Evolutionary conservation across 2,888 invertebrate species (phyloP).

Genomic region (Drosophila buzzatii): DNA sequence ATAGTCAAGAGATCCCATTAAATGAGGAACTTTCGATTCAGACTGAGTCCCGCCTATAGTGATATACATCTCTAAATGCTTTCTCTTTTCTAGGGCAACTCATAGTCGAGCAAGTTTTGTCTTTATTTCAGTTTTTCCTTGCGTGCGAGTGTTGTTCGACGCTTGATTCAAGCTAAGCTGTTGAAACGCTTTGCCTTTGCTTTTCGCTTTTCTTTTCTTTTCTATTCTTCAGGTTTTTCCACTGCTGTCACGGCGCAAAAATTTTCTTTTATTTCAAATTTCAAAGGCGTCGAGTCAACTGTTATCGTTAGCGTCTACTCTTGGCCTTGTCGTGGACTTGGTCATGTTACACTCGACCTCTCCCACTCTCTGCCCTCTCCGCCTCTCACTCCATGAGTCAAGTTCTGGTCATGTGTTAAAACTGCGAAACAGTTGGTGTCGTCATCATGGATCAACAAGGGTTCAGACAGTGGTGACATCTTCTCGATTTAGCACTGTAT

Average conservation of each 20-base stretch:
- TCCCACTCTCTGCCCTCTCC: background rate
- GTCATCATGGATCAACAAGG: constrained; percentile 43
- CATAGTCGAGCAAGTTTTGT: background rate
- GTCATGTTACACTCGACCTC: background rate
- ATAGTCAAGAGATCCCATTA: background rate
- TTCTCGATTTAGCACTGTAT: constrained; percentile 22
- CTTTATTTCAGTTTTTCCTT: constrained; percentile 19
- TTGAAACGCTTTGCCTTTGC: constrained; percentile 66
- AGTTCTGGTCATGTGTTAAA: constrained; percentile 51
- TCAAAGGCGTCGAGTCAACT: constrained; percentile 31
- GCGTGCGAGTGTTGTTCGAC: constrained; percentile 30
- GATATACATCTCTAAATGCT: too few species aligned
- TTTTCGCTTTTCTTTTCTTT: constrained; percentile 4
- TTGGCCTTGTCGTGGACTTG: constrained; percentile 31
- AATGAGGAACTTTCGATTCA: background rate
- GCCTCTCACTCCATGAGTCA: background rate
- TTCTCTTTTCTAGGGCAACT: constrained; percentile 22
- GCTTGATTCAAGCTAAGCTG: constrained; percentile 66
- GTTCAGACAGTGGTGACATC: constrained; percentile 16
- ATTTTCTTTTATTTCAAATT: constrained; percentile 68
- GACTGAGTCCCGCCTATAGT: too few species aligned
- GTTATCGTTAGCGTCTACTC: constrained; percentile 39
- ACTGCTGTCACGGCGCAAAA: constrained; percentile 18
- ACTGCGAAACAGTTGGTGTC: constrained; percentile 38
- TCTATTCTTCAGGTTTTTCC: constrained; percentile 13